Evolutionary conservation across 2,888 invertebrate species (phyloP).

Genomic region (Latheticus oryzae): DNA sequence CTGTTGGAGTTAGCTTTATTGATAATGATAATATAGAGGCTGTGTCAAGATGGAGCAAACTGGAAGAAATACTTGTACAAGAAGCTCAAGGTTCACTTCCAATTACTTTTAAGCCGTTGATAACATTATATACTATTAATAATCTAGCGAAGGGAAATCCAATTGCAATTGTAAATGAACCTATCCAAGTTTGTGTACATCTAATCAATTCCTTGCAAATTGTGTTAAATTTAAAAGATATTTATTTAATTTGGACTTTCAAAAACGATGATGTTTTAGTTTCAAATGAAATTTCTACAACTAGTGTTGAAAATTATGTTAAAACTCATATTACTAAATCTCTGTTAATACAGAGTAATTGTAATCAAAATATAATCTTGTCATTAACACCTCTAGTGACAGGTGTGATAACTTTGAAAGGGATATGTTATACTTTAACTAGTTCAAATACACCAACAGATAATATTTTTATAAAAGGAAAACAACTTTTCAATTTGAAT

Average conservation of each 20-base stretch:
- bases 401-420: constrained; percentile 80
- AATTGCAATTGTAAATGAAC: constrained; percentile 82
- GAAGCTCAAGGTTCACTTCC: constrained; percentile 76
- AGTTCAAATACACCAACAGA: constrained; percentile 55
- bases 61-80: constrained; percentile 82
- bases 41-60: constrained; percentile 73
- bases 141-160: constrained; percentile 76
- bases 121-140: constrained; percentile 77
- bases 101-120: constrained; percentile 82
- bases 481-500: constrained; percentile 68
- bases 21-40: constrained; percentile 54
- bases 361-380: constrained; percentile 75
- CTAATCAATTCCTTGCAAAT: constrained; percentile 83
- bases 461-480: constrained; percentile 70
- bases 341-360: constrained; percentile 70
- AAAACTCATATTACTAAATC: constrained; percentile 71
- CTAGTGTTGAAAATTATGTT: constrained; percentile 64
- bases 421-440: constrained; percentile 68
- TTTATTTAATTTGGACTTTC: constrained; percentile 81
- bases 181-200: constrained; percentile 81
- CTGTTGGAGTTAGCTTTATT: constrained; percentile 66
- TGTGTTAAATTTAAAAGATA: constrained; percentile 75
- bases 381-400: constrained; percentile 79
- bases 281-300: constrained; percentile 61
- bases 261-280: constrained; percentile 63